A percentile compares a stretch with the other conserved stretches of the same genome.
Conservation (phyloP, 2,113 vertebrate genomes). For the Nasalis larvatus region DNA sequence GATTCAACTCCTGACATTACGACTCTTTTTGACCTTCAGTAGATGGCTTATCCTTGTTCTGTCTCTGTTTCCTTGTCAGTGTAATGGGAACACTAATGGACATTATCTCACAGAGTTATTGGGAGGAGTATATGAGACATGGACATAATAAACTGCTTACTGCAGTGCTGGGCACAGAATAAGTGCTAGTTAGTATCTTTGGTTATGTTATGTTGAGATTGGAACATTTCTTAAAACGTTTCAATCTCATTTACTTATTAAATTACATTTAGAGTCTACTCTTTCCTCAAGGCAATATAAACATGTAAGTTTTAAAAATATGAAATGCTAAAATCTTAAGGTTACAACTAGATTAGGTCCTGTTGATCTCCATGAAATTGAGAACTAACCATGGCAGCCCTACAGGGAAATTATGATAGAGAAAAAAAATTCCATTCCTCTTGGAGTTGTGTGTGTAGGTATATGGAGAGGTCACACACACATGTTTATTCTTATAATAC, state of each 20-base stretch:
- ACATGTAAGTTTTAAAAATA: conserved; percentile 13
- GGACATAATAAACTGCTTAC: background rate
- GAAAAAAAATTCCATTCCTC: background rate
- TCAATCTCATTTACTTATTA: background rate
- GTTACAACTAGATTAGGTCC: background rate
- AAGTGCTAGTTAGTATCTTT: background rate
- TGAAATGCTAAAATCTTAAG: background rate
- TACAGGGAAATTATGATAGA: background rate
- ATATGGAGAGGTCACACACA: background rate
- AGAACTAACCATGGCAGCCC: background rate
- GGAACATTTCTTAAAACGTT: background rate
- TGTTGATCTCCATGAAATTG: background rate
- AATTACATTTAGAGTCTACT: background rate
- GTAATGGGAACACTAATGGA: background rate
- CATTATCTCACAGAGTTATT: background rate
- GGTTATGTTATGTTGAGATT: background rate
- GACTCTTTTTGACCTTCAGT: background rate
- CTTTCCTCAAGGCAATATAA: background rate
- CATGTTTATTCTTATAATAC: background rate
- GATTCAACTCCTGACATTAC: background rate
- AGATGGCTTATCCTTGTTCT: background rate
- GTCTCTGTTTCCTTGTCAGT: background rate
- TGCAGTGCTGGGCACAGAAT: background rate
- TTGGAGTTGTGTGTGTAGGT: background rate
- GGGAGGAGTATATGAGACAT: background rate